Conservation (phyloP, 2,888 invertebrate species). For the Phlogophora meticulosa region DNA sequence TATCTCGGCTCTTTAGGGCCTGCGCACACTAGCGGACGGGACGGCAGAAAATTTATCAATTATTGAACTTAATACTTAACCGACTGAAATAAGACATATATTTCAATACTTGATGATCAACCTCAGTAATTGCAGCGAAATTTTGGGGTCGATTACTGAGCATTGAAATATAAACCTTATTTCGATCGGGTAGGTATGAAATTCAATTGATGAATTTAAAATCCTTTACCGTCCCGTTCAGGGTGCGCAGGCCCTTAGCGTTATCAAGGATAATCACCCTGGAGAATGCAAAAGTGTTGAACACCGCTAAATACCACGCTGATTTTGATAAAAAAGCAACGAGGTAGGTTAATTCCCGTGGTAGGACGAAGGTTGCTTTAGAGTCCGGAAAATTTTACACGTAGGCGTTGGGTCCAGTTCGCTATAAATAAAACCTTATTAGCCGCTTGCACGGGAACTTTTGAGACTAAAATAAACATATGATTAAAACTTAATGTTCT, state of each 20-base stretch:
- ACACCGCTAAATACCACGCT: neutral
- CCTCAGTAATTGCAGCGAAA: too few species aligned
- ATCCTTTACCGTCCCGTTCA: too few species aligned
- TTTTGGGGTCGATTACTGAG: too few species aligned
- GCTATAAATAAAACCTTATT: conserved; percentile 24
- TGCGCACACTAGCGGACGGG: too few species aligned
- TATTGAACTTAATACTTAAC: too few species aligned
- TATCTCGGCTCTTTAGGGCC: neutral
- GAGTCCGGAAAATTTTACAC: neutral
- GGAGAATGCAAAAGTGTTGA: neutral
- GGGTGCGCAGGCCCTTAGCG: too few species aligned
- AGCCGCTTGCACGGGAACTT: neutral
- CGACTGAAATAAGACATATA: too few species aligned
- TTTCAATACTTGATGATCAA: too few species aligned
- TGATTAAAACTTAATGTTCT: neutral
- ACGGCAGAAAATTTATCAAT: too few species aligned
- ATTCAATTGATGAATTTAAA: too few species aligned
- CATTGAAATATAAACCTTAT: too few species aligned
- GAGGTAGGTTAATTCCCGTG: neutral
- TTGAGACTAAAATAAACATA: neutral
- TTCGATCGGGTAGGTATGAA: too few species aligned
- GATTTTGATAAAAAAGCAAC: neutral
- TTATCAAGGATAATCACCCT: neutral
- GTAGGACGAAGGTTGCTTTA: neutral
- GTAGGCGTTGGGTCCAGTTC: neutral